Conservation (phyloP, 2,797 vertebrate genomes). For the Hydrocynus forskahlii region DNA sequence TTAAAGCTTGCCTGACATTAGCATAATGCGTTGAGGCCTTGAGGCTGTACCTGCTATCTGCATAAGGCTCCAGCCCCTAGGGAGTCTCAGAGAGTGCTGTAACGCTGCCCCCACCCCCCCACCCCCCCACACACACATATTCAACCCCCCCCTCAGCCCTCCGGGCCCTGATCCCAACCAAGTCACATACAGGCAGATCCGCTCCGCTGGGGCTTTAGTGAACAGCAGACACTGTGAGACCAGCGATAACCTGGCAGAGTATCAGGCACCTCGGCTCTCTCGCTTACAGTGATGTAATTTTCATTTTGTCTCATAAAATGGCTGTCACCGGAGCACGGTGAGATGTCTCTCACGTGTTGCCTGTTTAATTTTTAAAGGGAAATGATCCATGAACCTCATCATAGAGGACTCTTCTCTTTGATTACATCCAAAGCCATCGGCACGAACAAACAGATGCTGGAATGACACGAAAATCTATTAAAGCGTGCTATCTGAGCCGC, state of each 20-base stretch:
- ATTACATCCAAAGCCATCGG: slow-evolving; percentile 62
- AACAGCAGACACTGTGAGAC: slow-evolving; percentile 84
- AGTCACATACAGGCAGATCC: slow-evolving; percentile 44
- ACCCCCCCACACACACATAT: slow-evolving; percentile 58
- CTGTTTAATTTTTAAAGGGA: slow-evolving; percentile 60
- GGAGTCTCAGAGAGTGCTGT: slow-evolving; percentile 62
- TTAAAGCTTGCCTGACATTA: slow-evolving; percentile 99
- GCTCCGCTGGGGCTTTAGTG: slow-evolving; percentile 39
- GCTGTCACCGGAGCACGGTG: slow-evolving; percentile 40
- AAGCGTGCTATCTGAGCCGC: slow-evolving; percentile 41
- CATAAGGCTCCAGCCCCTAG: slow-evolving; percentile 90
- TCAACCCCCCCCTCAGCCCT: slow-evolving; percentile 56
- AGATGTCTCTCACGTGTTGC: slow-evolving; percentile 54
- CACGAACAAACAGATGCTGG: slow-evolving; percentile 54
- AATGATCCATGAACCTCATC: slow-evolving; percentile 59
- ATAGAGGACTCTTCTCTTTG: slow-evolving; percentile 53
- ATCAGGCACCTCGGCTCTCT: slow-evolving; percentile 47
- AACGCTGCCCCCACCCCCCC: slow-evolving; percentile 42
- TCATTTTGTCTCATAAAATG: slow-evolving; percentile 60
- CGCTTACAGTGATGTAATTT: slow-evolving; percentile 58
- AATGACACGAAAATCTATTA: slow-evolving; percentile 57
- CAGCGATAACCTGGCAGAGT: slow-evolving; percentile 83
- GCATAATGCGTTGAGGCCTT: slow-evolving; percentile 97
- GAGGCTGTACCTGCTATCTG: slow-evolving; percentile 98
- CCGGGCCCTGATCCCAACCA: slow-evolving; percentile 45